Evolutionary conservation across 2,113 vertebrate genomes (phyloP), one percentile per base, ranked within the genome.

Genomic region (Anguilla rostrata): DNA sequence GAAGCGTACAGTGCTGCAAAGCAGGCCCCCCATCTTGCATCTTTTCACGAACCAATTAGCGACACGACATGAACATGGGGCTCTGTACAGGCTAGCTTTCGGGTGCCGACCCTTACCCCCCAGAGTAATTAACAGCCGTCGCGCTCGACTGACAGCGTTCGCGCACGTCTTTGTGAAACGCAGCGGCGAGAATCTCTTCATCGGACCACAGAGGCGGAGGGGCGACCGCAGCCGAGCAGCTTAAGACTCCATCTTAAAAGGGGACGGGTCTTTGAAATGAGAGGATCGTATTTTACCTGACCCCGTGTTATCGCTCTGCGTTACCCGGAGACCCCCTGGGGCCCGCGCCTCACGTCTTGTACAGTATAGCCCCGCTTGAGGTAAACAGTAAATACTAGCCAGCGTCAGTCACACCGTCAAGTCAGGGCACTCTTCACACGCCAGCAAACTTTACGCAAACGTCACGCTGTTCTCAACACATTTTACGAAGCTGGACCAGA

Each of bases 111-210:
- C 46, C 39, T 79, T 49, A 85, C 0, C 34, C 34, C 80, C 49
- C 43, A 78, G 40, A 34, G 71, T 57, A 79, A 79, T 56, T 85
- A 78, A 79, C 49, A 57, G 53, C 46, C 84, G 26, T 29, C 84
- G 40, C 78, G 49, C 78, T 56, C 53, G 15, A 53, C 39, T 80
- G 34, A 81, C 81, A 53, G 81, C 46, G 40, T 41, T 85, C 57
- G 81, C 56, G 43, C 56, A 78, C 86, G 84, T 40, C 81, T 57
- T 53, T 89, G 79, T 86, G 86, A 43, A 83, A 16, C 40, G 88
- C 84, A 56, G 20, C 20, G 75, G 4, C n/a, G 41, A 81, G 60
- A 53, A 83, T 83, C 34, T 82, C 87, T 66, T 12, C 75, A 16
- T 41, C n/a, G n/a, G 84, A 60, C 39, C 43, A 57, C 60, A 46